Percentiles rank a stretch among this genome's conserved stretches.
These are phyloP conservation scores for Celastrina argiolus DNA, from an alignment of 2,888 invertebrate genomes.

Conservation along the genomic window DNA sequence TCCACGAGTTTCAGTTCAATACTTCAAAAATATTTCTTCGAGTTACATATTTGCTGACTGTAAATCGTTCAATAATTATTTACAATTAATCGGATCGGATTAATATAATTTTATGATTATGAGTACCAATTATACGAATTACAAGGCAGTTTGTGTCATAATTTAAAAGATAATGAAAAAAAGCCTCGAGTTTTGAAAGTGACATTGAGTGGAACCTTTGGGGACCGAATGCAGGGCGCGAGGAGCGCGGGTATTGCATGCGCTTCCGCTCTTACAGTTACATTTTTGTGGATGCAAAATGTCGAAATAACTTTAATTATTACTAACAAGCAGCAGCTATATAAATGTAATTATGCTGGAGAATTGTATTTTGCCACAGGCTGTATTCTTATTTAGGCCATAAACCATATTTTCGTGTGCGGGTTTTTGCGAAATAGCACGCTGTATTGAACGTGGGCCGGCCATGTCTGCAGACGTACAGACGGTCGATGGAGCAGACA, in stretches of 20 bases:
- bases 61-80: not conserved
- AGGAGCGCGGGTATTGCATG: not conserved
- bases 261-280: not conserved
- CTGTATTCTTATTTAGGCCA: no score
- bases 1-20: no score
- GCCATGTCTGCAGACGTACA: no score
- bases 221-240: not conserved
- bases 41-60: not conserved
- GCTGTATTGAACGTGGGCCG: no score
- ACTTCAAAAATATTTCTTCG: no score
- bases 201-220: slow-evolving; percentile 1
- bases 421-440: no score
- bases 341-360: not conserved
- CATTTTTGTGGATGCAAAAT: not conserved
- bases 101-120: slow-evolving; percentile 2
- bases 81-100: not conserved
- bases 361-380: no score
- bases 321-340: not conserved
- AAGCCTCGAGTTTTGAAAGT: slow-evolving; percentile 9
- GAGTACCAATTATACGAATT: slow-evolving; percentile 4
- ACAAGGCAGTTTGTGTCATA: slow-evolving; percentile 1
- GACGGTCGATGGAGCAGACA: no score
- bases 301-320: not conserved
- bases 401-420: no score
- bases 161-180: slow-evolving; percentile 2